A percentile compares a stretch with the other conserved stretches of the same genome.
These are phyloP conservation scores for Chelon labrosus DNA, from an alignment of 2,797 vertebrate genomes.

Conservation along the genomic window DNA sequence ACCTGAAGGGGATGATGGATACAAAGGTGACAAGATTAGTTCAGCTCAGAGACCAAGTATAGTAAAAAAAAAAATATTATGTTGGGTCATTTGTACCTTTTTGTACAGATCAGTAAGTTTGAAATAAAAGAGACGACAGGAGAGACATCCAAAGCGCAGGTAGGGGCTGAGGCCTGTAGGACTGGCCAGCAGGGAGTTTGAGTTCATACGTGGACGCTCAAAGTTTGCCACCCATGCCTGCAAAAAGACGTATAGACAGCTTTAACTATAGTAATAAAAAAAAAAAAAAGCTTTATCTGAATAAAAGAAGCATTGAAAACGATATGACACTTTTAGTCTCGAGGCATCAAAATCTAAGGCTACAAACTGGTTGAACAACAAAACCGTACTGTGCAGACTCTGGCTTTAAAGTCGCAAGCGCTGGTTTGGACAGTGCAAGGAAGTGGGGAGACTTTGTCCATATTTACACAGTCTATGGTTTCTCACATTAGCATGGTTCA, in stretches of 20 bases:
- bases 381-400: background rate
- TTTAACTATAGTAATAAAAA: background rate
- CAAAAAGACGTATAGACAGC: conserved; percentile 30
- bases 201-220: conserved; percentile 94
- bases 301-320: background rate
- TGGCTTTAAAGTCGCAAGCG: too few species aligned
- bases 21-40: background rate
- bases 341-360: rapidly evolving
- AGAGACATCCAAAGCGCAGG: conserved; percentile 95
- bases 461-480: too few species aligned
- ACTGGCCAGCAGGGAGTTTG: conserved; percentile 94
- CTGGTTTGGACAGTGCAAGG: too few species aligned
- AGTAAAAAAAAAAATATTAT: background rate
- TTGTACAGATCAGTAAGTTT: conserved; percentile 95
- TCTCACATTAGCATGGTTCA: too few species aligned
- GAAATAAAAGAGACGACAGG: conserved; percentile 95
- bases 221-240: conserved; percentile 97
- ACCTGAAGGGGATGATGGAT: conserved; percentile 80
- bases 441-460: too few species aligned
- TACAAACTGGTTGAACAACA: background rate
- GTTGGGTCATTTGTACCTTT: conserved; percentile 84
- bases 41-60: background rate
- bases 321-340: background rate
- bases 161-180: conserved; percentile 96
- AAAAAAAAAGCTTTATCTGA: too few species aligned